Evolutionary conservation across 1,140 invertebrate species (phyloP), one percentile per base, ranked within the genome.

Genomic region (Bombus confusus): DNA sequence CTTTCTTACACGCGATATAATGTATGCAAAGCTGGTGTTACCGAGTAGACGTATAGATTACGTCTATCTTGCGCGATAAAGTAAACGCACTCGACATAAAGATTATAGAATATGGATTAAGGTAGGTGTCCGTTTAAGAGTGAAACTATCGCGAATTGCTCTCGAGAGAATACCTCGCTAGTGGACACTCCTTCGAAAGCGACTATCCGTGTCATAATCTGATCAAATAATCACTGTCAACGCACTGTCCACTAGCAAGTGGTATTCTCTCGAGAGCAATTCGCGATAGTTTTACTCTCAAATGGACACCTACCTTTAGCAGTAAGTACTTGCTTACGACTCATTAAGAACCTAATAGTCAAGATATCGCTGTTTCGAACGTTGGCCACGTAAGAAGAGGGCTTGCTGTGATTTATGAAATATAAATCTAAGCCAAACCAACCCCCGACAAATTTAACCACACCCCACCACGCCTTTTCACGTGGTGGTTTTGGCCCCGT

Each of bases 371-470:
- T 74, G 41, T 64, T 37, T 34, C 31, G 66, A 22, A 37, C 47
- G 34, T 52, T 31, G 47, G 22, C n/a, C 15, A 12, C 10, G 34
- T 5, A 25, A 74, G 41, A 66, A 37, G 22, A 2, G 18, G 13
- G 2, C 28, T 52, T 22, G 69, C 8, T 8, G 64, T 93, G 92
- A 93, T 93, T 94, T 94, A 94, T 92, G 92, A 93, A 93, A 92
- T 93, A 93, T 93, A 94, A 93, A 93, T 93, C 85, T 83, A 81
- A 85, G 74, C 78, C 87, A 75, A 90, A 91, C 74, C 91, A 92
- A 93, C 90, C n/a, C 91, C 93, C 72, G 69, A 91, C 91, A 92
- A 92, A 93, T 92, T 93, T 89, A 91, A 90, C 92, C 93, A 93
- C 92, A 92, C 93, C 92, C 88, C 87, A 90, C 81, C 91, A 93